These are phyloP conservation scores for Oscarella lobularis DNA, from an alignment of 37 sponge, comb jelly and placozoan species.

Conservation along the genomic window DNA sequence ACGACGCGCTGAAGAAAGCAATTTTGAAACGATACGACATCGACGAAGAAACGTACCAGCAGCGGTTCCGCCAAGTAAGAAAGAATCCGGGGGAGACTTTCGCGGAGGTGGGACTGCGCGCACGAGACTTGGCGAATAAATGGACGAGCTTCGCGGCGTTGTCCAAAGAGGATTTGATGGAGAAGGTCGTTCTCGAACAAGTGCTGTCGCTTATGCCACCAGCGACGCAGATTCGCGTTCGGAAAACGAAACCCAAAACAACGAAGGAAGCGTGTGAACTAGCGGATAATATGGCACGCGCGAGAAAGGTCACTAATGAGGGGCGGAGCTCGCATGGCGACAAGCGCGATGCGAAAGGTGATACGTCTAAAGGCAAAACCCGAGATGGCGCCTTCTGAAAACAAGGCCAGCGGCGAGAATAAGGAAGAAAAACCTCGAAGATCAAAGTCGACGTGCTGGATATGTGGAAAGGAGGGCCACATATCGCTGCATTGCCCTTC, in stretches of 20 bases:
- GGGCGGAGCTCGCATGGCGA: background rate
- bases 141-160: background rate
- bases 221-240: background rate
- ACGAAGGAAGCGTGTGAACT: background rate
- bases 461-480: too few species aligned
- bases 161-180: too few species aligned
- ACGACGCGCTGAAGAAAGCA: slow-evolving; percentile 3
- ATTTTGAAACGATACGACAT: background rate
- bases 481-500: too few species aligned
- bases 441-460: too few species aligned
- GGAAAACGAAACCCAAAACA: background rate
- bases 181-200: background rate
- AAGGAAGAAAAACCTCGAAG: too few species aligned
- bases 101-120: background rate
- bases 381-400: too few species aligned
- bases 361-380: too few species aligned
- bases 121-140: background rate
- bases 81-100: background rate
- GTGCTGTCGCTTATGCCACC: background rate
- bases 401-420: too few species aligned
- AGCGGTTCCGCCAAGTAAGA: background rate
- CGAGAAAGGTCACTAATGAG: background rate
- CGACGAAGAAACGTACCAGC: background rate
- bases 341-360: background rate
- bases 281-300: background rate